Conservation (phyloP, 2,113 vertebrate genomes). For the Gracilinanus agilis region DNA sequence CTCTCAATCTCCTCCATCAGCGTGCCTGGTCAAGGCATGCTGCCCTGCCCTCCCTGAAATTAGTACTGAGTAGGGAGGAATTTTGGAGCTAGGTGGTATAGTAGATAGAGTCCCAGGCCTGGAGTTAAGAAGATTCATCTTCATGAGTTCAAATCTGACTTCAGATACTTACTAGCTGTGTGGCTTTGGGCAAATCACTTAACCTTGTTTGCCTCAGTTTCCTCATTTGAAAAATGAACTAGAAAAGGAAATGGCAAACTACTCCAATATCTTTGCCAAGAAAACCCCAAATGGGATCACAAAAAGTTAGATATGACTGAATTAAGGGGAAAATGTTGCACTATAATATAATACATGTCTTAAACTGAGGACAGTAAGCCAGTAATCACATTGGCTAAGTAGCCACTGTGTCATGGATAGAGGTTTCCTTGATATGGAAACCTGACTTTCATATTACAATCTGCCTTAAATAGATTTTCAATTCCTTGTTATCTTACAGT, state of each 20-base stretch:
- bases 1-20: neutral
- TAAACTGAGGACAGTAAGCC: neutral
- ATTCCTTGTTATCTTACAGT: neutral
- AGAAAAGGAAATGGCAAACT: too few species aligned
- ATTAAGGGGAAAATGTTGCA: neutral
- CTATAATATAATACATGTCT: neutral
- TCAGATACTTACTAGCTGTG: too few species aligned
- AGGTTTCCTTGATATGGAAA: conserved; percentile 14
- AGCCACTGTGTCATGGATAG: neutral
- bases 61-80: neutral
- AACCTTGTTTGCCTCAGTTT: too few species aligned
- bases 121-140: too few species aligned
- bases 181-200: too few species aligned
- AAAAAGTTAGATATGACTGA: too few species aligned
- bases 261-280: too few species aligned
- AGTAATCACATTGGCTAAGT: neutral
- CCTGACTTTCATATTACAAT: neutral
- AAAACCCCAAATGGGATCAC: too few species aligned
- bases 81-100: too few species aligned
- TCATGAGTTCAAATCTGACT: too few species aligned
- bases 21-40: neutral
- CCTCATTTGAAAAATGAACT: too few species aligned
- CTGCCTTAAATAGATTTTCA: conserved; percentile 16
- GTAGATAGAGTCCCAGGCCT: too few species aligned
- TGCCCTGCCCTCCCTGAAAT: neutral